A percentile compares a stretch with the other conserved stretches of the same genome.
Conservation (phyloP, 2,888 invertebrate genomes). For the Homarus gammarus region DNA sequence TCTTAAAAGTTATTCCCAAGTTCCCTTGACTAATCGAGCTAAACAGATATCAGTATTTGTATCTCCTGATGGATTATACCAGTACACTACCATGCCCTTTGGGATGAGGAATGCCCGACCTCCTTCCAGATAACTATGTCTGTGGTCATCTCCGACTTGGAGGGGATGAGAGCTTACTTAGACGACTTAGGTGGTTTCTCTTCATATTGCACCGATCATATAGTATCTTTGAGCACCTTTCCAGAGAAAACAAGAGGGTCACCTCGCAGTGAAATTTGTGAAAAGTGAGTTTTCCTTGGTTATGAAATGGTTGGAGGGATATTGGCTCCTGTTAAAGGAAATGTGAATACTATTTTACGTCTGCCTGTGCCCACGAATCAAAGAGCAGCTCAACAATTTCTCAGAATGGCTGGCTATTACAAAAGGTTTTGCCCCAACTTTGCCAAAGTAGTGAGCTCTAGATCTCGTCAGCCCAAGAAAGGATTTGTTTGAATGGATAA, state of each 20-base stretch:
- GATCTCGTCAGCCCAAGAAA: neutral
- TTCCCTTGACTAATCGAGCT: neutral
- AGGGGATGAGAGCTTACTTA: neutral
- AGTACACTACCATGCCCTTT: slow-evolving; percentile 9
- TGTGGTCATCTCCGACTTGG: neutral
- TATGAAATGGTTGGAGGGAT: too few species aligned
- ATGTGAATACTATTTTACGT: neutral
- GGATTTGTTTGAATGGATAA: neutral
- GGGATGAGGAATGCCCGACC: slow-evolving; percentile 2
- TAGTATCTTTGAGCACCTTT: neutral
- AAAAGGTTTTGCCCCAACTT: neutral
- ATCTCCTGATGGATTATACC: neutral
- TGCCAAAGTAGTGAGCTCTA: neutral
- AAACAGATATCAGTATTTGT: slow-evolving; percentile 20
- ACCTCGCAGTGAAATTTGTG: neutral
- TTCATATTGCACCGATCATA: neutral
- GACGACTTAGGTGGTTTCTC: neutral
- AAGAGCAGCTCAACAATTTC: neutral
- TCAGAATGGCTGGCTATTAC: neutral
- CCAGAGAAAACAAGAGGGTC: neutral
- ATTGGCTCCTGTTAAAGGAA: too few species aligned
- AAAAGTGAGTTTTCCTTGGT: too few species aligned
- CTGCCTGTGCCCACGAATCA: too few species aligned
- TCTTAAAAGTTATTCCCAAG: neutral
- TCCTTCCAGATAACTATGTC: neutral